Percentiles rank a stretch among this genome's conserved stretches.
Conservation (phyloP, 2,888 invertebrate species). For the Tolmerus cingulatus region DNA sequence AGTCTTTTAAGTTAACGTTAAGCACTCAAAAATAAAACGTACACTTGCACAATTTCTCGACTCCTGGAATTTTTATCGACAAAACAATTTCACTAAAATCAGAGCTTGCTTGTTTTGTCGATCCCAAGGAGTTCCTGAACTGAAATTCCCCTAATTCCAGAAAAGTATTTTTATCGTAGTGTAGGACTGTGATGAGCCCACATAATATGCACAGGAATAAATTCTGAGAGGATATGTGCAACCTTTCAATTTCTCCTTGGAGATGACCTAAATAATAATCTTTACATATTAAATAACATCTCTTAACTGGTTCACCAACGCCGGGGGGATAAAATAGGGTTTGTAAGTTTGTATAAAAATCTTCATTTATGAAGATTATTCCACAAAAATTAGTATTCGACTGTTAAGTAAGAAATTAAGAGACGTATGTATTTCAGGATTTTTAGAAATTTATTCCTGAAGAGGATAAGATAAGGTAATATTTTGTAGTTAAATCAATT, state of each 20-base stretch:
- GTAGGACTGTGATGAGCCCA: neutral
- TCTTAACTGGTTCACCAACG: too few species aligned
- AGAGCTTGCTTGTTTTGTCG: slow-evolving; percentile 5
- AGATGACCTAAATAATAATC: neutral
- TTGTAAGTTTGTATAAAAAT: too few species aligned
- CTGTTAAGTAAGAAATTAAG: too few species aligned
- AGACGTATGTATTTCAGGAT: too few species aligned
- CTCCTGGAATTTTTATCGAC: neutral
- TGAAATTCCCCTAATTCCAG: neutral
- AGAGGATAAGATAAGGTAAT: too few species aligned
- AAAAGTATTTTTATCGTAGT: neutral
- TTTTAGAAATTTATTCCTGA: too few species aligned
- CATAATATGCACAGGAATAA: neutral
- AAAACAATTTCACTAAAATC: slow-evolving; percentile 4
- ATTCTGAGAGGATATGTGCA: neutral
- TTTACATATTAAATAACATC: too few species aligned
- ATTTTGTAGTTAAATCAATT: too few species aligned
- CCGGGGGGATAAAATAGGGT: too few species aligned
- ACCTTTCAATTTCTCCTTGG: neutral
- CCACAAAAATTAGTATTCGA: too few species aligned
- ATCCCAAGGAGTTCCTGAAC: neutral
- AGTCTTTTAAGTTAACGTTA: neutral
- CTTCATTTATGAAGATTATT: too few species aligned
- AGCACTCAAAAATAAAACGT: neutral
- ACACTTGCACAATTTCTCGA: neutral